A percentile compares a stretch with the other conserved stretches of the same genome.
These are phyloP conservation scores for Zophobas atratus DNA, from an alignment of 1,140 invertebrate species.

Conservation along the genomic window DNA sequence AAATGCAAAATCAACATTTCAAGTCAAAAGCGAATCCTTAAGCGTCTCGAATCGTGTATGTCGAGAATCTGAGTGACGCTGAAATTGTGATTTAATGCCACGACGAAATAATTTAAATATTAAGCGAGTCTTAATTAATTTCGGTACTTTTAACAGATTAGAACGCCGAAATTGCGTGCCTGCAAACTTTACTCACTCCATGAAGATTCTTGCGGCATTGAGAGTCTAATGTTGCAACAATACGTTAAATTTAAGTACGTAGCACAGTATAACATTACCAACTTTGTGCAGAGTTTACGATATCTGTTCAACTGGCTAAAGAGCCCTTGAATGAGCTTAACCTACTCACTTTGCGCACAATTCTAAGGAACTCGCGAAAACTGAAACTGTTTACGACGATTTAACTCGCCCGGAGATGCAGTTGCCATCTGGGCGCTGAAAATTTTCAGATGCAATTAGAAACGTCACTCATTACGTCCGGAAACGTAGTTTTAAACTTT, in stretches of 20 bases:
- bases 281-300: constrained; percentile 8
- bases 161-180: constrained; percentile 15
- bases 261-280: not conserved
- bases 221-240: constrained; percentile 18
- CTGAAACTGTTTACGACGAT: constrained; percentile 27
- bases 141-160: constrained; percentile 42
- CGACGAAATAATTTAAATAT: constrained; percentile 39
- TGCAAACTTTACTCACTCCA: constrained; percentile 10
- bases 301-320: constrained; percentile 17
- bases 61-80: constrained; percentile 12
- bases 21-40: constrained; percentile 5
- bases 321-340: constrained; percentile 21
- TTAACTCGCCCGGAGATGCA: constrained; percentile 10
- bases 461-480: constrained; percentile 3
- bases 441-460: constrained; percentile 2
- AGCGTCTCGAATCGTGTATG: not conserved
- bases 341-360: constrained; percentile 15
- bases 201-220: constrained; percentile 20
- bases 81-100: constrained; percentile 21
- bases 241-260: constrained; percentile 33
- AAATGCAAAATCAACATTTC: constrained; percentile 39
- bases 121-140: constrained; percentile 42
- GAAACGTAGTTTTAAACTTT: constrained; percentile 24
- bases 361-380: constrained; percentile 24
- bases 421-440: not conserved